Percentiles rank a stretch among this genome's conserved stretches.
Conservation (phyloP, 2,113 vertebrate species). For the Eulemur rufifrons region DNA sequence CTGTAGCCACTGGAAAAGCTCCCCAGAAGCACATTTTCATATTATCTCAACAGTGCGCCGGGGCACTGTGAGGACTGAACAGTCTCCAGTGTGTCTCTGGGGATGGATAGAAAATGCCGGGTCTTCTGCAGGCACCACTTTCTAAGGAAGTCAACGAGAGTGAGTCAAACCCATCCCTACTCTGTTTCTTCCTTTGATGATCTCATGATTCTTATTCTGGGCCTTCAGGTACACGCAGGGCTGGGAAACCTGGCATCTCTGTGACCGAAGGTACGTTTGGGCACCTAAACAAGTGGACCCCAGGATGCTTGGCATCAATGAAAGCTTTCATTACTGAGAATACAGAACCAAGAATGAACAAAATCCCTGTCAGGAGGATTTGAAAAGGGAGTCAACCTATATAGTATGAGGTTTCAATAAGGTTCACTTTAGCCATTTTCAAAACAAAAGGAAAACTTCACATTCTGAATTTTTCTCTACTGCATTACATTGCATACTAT, state of each 20-base stretch:
- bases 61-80: neutral
- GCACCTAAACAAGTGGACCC: neutral
- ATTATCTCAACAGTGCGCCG: neutral
- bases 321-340: neutral
- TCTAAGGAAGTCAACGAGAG: neutral
- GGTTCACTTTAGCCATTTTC: neutral
- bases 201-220: neutral
- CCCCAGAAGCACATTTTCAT: conserved; percentile 24
- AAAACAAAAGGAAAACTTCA: neutral
- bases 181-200: neutral
- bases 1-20: neutral
- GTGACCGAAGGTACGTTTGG: neutral
- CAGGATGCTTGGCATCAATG: neutral
- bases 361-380: neutral
- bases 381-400: neutral
- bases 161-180: neutral
- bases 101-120: neutral
- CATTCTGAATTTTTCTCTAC: neutral
- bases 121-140: neutral
- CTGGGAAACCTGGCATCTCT: neutral
- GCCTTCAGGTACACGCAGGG: neutral
- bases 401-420: neutral
- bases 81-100: neutral
- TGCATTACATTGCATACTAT: neutral
- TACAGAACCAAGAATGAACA: neutral